Evolutionary conservation across 2,797 vertebrate genomes (phyloP).

Genomic region (Silurus lanzhouensis): DNA sequence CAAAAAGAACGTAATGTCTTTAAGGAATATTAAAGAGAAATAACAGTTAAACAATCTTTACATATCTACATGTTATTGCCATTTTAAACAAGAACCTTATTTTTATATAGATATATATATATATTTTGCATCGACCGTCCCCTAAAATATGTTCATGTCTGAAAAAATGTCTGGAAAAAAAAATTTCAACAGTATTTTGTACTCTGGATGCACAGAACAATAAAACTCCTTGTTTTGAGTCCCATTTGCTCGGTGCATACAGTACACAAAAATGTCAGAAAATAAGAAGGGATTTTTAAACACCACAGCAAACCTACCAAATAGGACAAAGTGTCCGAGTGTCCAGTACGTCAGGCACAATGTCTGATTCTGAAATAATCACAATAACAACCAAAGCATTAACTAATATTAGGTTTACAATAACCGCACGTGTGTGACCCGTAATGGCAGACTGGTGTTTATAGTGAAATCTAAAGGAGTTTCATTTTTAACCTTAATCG

Average conservation of each 20-base stretch:
- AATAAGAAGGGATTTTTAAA: constrained; percentile 11
- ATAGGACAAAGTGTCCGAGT: constrained; percentile 34
- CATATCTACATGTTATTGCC: constrained; percentile 98
- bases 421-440: constrained; percentile 6
- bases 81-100: constrained; percentile 86
- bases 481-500: not conserved
- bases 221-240: not conserved
- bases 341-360: constrained; percentile 24
- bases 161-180: not conserved
- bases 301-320: constrained; percentile 17
- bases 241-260: constrained; percentile 14
- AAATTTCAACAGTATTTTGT: constrained; percentile 20
- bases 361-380: constrained; percentile 34
- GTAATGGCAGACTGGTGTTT: constrained; percentile 4
- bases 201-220: constrained; percentile 30
- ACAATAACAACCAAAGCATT: constrained; percentile 16
- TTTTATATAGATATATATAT: constrained; percentile 72
- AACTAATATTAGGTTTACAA: constrained; percentile 9
- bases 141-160: constrained; percentile 16
- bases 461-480: not conserved
- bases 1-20: constrained; percentile 54
- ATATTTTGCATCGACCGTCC: constrained; percentile 70
- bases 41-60: constrained; percentile 76
- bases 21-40: constrained; percentile 71
- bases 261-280: constrained; percentile 34